These are phyloP conservation scores for Leptopilina drosophilae DNA, from an alignment of 2,888 invertebrate genomes.

Conservation along the genomic window DNA sequence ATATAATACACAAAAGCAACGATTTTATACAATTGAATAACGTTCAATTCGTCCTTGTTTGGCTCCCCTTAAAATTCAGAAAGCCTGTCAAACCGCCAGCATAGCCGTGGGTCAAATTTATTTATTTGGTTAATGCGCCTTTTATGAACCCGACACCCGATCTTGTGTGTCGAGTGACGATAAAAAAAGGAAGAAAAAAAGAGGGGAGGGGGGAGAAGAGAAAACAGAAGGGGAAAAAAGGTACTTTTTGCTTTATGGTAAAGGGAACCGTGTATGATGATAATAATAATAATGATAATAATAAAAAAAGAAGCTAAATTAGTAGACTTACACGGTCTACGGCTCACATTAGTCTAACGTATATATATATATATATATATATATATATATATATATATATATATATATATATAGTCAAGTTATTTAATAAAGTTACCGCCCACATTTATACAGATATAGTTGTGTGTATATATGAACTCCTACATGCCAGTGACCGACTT, in stretches of 20 bases:
- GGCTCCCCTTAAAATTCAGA: neutral
- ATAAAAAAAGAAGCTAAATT: slow-evolving; percentile 64
- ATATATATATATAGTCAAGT: slow-evolving; percentile 56
- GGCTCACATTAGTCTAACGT: slow-evolving; percentile 71
- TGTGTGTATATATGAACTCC: slow-evolving; percentile 62
- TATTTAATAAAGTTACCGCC: slow-evolving; percentile 70
- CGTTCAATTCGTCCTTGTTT: slow-evolving; percentile 1
- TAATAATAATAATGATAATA: neutral
- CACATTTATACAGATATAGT: slow-evolving; percentile 61
- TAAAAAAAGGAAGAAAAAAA: slow-evolving; percentile 36
- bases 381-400: slow-evolving; percentile 44
- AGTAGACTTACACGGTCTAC: slow-evolving; percentile 71
- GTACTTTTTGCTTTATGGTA: slow-evolving; percentile 2
- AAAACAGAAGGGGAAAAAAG: slow-evolving; percentile 44
- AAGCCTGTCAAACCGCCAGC: slow-evolving; percentile 15
- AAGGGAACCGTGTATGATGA: slow-evolving; percentile 16
- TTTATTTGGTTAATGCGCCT: slow-evolving; percentile 64
- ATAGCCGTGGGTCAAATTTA: slow-evolving; percentile 60
- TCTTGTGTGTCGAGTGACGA: slow-evolving; percentile 57
- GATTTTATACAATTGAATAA: slow-evolving; percentile 28
- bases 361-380: slow-evolving; percentile 14
- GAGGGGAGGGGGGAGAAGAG: slow-evolving; percentile 13
- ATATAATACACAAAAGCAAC: neutral
- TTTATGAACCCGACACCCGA: slow-evolving; percentile 59
- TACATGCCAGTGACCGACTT: neutral